Evolutionary conservation across 1,140 invertebrate genomes (phyloP), one percentile per base, ranked within the genome.

Genomic region (Saccostrea glomerata): DNA sequence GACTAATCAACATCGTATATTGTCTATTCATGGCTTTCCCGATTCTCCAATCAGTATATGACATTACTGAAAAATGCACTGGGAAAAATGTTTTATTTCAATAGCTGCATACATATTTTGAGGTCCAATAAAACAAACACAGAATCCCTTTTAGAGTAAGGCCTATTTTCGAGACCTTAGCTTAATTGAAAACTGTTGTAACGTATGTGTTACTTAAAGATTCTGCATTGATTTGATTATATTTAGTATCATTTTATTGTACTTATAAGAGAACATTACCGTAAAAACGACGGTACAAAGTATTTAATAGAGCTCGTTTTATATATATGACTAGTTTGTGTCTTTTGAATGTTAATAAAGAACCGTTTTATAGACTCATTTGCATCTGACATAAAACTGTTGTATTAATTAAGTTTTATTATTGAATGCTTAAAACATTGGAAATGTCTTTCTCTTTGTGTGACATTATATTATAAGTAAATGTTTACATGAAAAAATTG

Each of bases 171-270:
- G 70, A 77, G 25, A 77, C 15, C 58, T 17, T 25, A 77, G 25
- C 25, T 36, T 77, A 77, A 77, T 77, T 77, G 70, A 77, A 36
- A 77, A 40, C 30, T 36, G 23, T 30, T 77, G 70, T 77, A 77
- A 25, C 9, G 70, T 77, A 9, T 9, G 13, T 13, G 25, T 13
- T 30, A 25, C 25, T 3, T 30, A 4, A 77, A 36, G 15, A 12
- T 11, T 36, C 70, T 6, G 11, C 70, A 36, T 11, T 77, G 25
- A 25, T 25, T 77, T 77, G 25, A 30, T 77, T 12, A 30, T 36
- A 36, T 77, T 77, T 0, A 25, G 25, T 30, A 30, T 77, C 23
- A 17, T 77, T 77, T 36, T 25, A 77, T 77, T 77, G 70, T 77
- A 30, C 13, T 77, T 25, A 25, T 12, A 30, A 36, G 47, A 30